Evolutionary conservation across 2,113 vertebrate species (phyloP).

Genomic region (Serilophus lunatus): DNA sequence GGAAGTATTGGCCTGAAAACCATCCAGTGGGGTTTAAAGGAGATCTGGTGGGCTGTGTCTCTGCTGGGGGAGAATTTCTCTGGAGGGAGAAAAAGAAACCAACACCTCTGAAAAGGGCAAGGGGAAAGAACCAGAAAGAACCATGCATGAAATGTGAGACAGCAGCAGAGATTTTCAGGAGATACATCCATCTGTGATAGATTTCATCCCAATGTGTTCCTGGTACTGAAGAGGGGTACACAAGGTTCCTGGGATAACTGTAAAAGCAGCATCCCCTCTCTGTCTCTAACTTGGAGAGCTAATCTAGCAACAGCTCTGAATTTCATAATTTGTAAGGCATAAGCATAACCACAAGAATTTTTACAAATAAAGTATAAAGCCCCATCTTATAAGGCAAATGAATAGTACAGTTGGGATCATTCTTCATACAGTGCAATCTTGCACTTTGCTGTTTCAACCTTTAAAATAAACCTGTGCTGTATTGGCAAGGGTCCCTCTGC

Average conservation of each 20-base stretch:
- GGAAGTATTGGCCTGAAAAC: neutral
- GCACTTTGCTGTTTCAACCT: neutral
- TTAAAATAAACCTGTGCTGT: neutral
- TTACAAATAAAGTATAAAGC: neutral
- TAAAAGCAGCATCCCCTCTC: neutral
- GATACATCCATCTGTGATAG: neutral
- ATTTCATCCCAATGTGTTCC: neutral
- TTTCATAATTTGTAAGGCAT: neutral
- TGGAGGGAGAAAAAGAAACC: neutral
- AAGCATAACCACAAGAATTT: neutral
- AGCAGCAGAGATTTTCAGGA: neutral
- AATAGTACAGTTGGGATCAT: neutral
- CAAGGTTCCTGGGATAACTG: too few relatives aligned
- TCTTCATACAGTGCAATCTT: neutral
- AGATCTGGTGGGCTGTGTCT: neutral
- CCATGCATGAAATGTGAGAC: rapidly evolving
- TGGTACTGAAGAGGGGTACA: neutral
- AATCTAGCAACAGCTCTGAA: neutral
- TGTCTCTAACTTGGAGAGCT: neutral
- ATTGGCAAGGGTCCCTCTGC: neutral
- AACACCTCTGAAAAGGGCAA: neutral
- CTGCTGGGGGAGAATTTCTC: neutral
- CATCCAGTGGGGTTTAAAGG: neutral
- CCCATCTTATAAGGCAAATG: neutral
- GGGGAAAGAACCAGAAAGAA: neutral